Conservation (phyloP, 2,888 invertebrate species). For the Tiphia femorata region DNA sequence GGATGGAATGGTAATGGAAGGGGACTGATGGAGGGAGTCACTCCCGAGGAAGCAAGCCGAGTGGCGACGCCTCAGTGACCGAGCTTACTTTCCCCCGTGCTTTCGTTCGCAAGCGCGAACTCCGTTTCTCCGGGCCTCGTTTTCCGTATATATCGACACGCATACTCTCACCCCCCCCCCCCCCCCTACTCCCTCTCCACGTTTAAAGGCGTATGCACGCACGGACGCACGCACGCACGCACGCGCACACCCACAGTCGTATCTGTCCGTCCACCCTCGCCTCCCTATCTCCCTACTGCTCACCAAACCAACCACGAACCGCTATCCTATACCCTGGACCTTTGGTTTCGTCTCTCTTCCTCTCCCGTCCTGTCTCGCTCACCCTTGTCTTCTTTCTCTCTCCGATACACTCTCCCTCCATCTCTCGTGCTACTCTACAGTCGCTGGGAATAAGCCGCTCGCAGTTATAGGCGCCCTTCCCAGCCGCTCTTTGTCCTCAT, state of each 20-base stretch:
- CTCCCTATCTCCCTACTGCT: constrained; percentile 12
- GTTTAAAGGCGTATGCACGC: background rate
- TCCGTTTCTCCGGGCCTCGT: constrained; percentile 39
- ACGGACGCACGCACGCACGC: background rate
- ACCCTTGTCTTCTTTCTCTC: background rate
- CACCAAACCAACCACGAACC: constrained; percentile 46
- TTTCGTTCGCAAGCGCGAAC: constrained; percentile 56
- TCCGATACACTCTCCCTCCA: background rate
- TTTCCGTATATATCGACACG: constrained; percentile 31
- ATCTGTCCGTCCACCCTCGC: constrained; percentile 4
- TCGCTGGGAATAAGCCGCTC: constrained; percentile 39
- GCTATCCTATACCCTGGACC: constrained; percentile 62
- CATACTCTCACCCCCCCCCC: background rate
- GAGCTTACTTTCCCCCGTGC: constrained; percentile 60
- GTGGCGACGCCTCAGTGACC: constrained; percentile 65
- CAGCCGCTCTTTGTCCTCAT: constrained; percentile 19
- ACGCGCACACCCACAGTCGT: background rate
- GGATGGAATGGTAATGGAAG: constrained; percentile 54
- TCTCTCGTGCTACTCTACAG: constrained; percentile 41
- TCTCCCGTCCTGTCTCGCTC: background rate
- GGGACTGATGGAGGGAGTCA: constrained; percentile 48
- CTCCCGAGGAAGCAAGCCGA: constrained; percentile 57
- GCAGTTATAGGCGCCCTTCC: constrained; percentile 45
- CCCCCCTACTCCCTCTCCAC: background rate
- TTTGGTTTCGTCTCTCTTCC: constrained; percentile 26